Evolutionary conservation across 2,113 vertebrate genomes (phyloP), one percentile per base, ranked within the genome.

Genomic region (Leptodactylus fuscus): DNA sequence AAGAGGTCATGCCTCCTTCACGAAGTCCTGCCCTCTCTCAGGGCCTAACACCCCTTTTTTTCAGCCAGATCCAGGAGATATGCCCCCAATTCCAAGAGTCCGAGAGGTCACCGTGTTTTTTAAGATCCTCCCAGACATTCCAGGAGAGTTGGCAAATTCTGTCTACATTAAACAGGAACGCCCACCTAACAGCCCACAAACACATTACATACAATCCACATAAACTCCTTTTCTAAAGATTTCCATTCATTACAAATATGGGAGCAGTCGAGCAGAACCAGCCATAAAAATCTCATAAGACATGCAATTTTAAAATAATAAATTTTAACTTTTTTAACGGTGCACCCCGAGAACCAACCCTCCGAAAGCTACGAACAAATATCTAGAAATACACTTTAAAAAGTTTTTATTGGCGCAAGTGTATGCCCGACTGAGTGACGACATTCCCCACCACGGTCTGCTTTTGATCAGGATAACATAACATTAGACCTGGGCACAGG

Each of bases 401-500:
- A 69, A 36, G 65, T 69, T 69, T 69, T 36, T 20, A 34, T 69
- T 69, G 65, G 65, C 65, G 2, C 16, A 20, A 69, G 65, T 10
- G 22, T 20, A 69, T 20, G 22, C 32, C 16, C 9, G 18, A 22
- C 32, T 22, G 32, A 20, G 22, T 38, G 20, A 69, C 16, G 32
- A 69, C 34, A 69, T n/a, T n/a, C n/a, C n/a, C 32, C 65, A 38
- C 16, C 32, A 11, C 34, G 5, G 65, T 69, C 65, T 69, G 34
- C 34, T 69, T 69, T 69, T 38, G 65, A 69, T 69, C 65, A 65
- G 60, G 29, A 7, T 62, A 62, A 62, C 24, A 29, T 62, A 62
- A 62, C 58, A 67, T 29, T 34, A 34, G 12, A 20, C 5, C 29
- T 29, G 27, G 62, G 62, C 32, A 3, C 29, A 20, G 62, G 62